These are phyloP conservation scores for Melanogrammus aeglefinus DNA, from an alignment of 2,797 vertebrate species.

Conservation along the genomic window DNA sequence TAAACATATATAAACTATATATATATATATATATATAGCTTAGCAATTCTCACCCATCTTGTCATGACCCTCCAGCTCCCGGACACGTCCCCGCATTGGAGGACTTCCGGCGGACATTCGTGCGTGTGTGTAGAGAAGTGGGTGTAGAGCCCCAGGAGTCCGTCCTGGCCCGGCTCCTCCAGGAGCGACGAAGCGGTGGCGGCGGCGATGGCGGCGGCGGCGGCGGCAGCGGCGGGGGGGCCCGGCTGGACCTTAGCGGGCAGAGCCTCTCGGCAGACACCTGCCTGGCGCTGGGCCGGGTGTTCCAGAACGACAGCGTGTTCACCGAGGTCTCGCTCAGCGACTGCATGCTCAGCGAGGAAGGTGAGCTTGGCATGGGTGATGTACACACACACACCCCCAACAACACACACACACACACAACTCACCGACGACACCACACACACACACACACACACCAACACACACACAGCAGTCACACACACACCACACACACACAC, in stretches of 20 bases:
- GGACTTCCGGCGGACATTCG: slow-evolving; percentile 72
- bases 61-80: background rate
- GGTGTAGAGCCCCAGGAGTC: slow-evolving; percentile 80
- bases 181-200: slow-evolving; percentile 55
- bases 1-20: too few relatives aligned
- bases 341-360: slow-evolving; percentile 90
- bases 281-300: slow-evolving; percentile 79
- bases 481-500: too few relatives aligned
- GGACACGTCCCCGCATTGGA: slow-evolving; percentile 72
- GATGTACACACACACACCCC: background rate
- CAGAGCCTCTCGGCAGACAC: slow-evolving; percentile 83
- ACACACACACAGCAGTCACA: too few relatives aligned
- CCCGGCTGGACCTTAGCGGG: slow-evolving; percentile 79
- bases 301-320: slow-evolving; percentile 71
- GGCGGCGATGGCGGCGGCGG: too few relatives aligned
- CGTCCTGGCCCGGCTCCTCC: slow-evolving; percentile 77
- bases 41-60: background rate
- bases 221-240: slow-evolving; percentile 36
- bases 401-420: background rate
- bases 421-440: too few relatives aligned
- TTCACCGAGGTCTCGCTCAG: slow-evolving; percentile 78
- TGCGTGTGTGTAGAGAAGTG: slow-evolving; percentile 77
- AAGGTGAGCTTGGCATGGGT: slow-evolving; percentile 71
- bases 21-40: background rate
- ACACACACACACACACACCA: too few relatives aligned